Conservation (phyloP, 2,888 invertebrate species). For the Tetranychus piercei region DNA sequence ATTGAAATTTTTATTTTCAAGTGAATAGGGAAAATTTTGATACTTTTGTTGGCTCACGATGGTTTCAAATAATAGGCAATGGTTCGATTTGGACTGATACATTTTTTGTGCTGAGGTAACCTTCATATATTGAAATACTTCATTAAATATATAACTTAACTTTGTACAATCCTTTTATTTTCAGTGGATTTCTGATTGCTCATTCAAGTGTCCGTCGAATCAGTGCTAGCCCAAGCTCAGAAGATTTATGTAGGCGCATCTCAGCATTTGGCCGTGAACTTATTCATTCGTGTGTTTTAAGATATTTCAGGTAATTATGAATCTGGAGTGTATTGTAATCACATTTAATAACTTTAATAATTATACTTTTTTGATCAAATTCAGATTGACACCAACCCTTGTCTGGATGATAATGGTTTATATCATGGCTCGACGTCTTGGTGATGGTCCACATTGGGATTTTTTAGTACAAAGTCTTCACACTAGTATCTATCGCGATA, state of each 20-base stretch:
- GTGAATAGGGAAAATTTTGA: neutral
- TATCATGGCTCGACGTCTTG: neutral
- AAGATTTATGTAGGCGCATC: neutral
- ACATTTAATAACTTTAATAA: neutral
- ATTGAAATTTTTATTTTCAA: neutral
- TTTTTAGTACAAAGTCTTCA: neutral
- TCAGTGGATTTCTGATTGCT: neutral
- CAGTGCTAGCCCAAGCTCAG: neutral
- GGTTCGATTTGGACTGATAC: constrained; percentile 4
- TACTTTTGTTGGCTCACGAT: neutral
- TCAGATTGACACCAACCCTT: neutral
- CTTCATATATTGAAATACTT: neutral
- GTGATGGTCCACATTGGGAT: constrained; percentile 1
- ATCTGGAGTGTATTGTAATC: neutral
- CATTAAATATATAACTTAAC: neutral
- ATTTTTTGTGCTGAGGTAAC: constrained; percentile 1
- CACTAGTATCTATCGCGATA: neutral
- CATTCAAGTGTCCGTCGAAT: neutral
- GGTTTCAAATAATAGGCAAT: constrained; percentile 2
- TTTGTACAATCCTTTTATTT: neutral
- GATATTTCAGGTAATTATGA: neutral
- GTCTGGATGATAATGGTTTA: neutral
- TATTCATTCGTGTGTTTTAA: neutral
- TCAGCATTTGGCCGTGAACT: neutral
- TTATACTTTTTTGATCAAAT: neutral